Base-by-base conservation (phyloP, 2,888 invertebrate species). In the Trichacis sp. region DNA sequence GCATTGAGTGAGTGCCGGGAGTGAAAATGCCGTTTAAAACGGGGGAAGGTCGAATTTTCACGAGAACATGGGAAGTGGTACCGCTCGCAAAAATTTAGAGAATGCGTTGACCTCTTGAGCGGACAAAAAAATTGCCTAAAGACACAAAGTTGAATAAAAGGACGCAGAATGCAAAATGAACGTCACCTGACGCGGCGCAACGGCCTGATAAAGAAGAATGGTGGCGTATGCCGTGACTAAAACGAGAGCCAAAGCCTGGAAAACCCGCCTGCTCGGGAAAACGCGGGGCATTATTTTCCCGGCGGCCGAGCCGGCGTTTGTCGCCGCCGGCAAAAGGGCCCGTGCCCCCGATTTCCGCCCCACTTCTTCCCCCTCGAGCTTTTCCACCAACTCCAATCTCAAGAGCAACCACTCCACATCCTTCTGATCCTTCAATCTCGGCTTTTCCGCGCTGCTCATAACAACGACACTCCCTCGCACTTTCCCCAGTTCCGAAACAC, bases 151-250 rank as follows among this genome's bases (percentile, higher is more conserved):
- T n/a, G n/a, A n/a, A n/a, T n/a, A n/a, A n/a, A n/a, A n/a, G n/a
- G n/a, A n/a, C n/a, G n/a, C n/a, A n/a, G n/a, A n/a, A n/a, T 45
- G 36, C 36, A 8, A 52, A 46, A 11, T 42, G 60, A 29, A 81
- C 83, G 85, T 85, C 64, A 87, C 88, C 84, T 88, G 87, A 58
- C 82, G 79, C 63, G 88, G 86, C 76, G 87, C 88, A 70, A 87
- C 87, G 72, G 88, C 87, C 84, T 89, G 89, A 78, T 89, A 89
- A 74, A 89, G 86, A 70, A 89, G 85, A 70, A 89, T 84, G 72
- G 89, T 89, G 77, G 88, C 88, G 77, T 89, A 89, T 69, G 88
- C 88, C 73, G 89, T 84, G 70, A 87, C 86, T 72, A 88, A 85
- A 68, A 86, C 79, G 74, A 86, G 80, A 55, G 82, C 85, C 71